phyloP scores from a whole-genome alignment of 2,888 invertebrate species.

The Agrotis clavis region DNA sequence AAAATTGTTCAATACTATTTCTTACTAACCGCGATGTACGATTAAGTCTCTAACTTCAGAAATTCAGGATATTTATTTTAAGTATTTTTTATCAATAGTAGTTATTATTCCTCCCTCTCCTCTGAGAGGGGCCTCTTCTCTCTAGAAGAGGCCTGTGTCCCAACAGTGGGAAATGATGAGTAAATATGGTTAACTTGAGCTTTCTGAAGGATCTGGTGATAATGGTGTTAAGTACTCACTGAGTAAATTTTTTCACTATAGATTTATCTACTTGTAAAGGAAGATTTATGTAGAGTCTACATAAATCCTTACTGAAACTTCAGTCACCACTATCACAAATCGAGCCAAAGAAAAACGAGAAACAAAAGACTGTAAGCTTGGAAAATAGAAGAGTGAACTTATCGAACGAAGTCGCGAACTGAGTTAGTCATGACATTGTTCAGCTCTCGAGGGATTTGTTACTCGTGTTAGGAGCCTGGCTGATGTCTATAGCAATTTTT shows the following conservation, averaged over 20 bases:
- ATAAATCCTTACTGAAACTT: conserved; percentile 27
- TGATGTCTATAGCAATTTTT: conserved; percentile 75
- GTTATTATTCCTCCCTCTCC: too few relatives aligned
- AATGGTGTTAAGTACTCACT: too few relatives aligned
- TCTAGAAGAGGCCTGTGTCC: too few relatives aligned
- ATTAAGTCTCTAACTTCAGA: too few relatives aligned
- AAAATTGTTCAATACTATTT: background rate
- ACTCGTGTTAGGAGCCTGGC: conserved; percentile 79
- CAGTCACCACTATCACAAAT: conserved; percentile 27
- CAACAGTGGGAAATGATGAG: too few relatives aligned
- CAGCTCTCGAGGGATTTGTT: conserved; percentile 73
- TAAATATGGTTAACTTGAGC: background rate
- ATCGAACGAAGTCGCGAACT: conserved; percentile 54
- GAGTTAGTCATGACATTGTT: conserved; percentile 68
- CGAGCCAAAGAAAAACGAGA: conserved; percentile 11
- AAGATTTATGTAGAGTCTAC: background rate
- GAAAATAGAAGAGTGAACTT: conserved; percentile 54
- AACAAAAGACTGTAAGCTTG: conserved; percentile 24
- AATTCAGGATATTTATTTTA: background rate
- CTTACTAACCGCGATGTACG: too few relatives aligned
- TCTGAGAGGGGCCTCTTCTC: too few relatives aligned
- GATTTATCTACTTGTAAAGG: too few relatives aligned
- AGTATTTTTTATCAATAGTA: too few relatives aligned
- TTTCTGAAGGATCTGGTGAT: too few relatives aligned
- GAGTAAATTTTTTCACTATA: too few relatives aligned